Evolutionary conservation across 2,888 invertebrate species (phyloP).

Genomic region (Patella depressa): DNA sequence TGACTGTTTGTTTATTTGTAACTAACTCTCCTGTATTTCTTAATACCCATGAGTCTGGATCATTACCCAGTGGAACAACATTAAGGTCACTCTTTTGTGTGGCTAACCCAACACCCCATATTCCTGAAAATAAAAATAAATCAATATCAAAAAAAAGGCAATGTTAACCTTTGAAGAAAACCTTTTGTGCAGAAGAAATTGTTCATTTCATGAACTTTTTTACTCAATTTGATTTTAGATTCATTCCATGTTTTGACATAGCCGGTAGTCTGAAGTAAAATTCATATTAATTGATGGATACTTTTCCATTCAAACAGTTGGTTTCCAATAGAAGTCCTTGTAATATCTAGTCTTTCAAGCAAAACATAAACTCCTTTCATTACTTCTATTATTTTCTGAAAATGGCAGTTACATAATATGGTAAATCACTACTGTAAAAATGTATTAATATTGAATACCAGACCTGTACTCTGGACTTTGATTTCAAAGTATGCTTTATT

Average conservation of each 20-base stretch:
- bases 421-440: too few relatives aligned
- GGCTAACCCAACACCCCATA: conserved; percentile 95
- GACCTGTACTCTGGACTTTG: conserved; percentile 94
- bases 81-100: conserved; percentile 90
- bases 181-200: too few relatives aligned
- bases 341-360: conserved; percentile 2
- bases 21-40: conserved; percentile 90
- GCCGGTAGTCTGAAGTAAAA: too few relatives aligned
- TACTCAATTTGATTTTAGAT: too few relatives aligned
- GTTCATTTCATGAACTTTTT: too few relatives aligned
- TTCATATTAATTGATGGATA: too few relatives aligned
- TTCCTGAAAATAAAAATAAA: conserved; percentile 51
- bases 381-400: too few relatives aligned
- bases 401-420: too few relatives aligned
- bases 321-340: neutral
- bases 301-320: too few relatives aligned
- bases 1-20: conserved; percentile 86
- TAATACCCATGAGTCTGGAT: conserved; percentile 91
- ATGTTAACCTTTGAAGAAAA: too few relatives aligned
- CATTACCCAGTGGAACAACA: conserved; percentile 87
- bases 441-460: conserved; percentile 17
- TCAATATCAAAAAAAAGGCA: too few relatives aligned
- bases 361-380: neutral
- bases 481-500: conserved; percentile 99
- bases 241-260: too few relatives aligned